phyloP scores from a whole-genome alignment of 2,888 invertebrate genomes.

The Esperia sulphurella region DNA sequence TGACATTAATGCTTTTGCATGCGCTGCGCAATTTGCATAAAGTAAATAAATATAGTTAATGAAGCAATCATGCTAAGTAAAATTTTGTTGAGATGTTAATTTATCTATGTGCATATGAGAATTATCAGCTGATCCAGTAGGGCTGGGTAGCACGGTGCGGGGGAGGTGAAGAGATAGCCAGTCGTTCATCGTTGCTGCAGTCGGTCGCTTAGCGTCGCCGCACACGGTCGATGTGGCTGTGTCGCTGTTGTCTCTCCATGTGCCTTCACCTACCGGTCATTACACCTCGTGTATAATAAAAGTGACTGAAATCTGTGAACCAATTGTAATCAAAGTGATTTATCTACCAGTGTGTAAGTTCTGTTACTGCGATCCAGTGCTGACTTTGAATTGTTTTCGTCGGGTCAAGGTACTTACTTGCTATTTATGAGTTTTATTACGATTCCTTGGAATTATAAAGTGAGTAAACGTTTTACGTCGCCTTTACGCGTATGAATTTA shows the following conservation, averaged over 20 bases:
- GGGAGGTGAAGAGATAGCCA: conserved; percentile 26
- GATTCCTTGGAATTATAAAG: neutral
- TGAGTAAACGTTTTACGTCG: no score
- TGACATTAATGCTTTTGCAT: no score
- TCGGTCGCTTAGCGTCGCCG: conserved; percentile 52
- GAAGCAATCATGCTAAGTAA: no score
- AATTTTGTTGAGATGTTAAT: no score
- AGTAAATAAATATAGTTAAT: no score
- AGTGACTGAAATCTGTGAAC: conserved; percentile 28
- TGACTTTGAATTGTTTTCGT: neutral
- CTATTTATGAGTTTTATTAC: neutral
- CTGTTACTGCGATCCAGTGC: neutral
- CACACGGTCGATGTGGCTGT: conserved; percentile 34
- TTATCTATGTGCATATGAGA: neutral
- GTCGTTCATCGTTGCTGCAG: conserved; percentile 20
- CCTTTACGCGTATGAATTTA: no score
- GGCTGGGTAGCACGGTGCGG: conserved; percentile 23
- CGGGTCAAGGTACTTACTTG: conserved; percentile 7
- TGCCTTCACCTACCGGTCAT: conserved; percentile 6
- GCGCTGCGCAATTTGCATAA: no score
- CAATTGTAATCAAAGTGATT: conserved; percentile 16
- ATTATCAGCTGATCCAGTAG: conserved; percentile 40
- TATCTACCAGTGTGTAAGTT: conserved; percentile 14
- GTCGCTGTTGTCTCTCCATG: conserved; percentile 13
- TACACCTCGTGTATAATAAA: conserved; percentile 9